phyloP scores from a whole-genome alignment of 2,797 vertebrate genomes.

The Gymnopithys bicolor region DNA sequence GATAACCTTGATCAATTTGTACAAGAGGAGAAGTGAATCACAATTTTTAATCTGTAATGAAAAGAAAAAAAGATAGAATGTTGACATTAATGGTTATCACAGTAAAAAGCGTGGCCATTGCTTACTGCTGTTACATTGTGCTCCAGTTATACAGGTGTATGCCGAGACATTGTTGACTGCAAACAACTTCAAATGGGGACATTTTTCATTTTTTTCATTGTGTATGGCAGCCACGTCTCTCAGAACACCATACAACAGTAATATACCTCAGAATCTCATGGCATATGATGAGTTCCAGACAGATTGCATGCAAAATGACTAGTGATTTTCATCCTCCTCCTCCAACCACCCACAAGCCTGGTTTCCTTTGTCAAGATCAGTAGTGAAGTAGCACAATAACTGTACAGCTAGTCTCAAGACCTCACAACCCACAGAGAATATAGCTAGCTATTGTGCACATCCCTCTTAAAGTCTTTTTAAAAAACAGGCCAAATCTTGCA shows the following conservation, averaged over 20 bases:
- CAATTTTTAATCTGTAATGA: neutral
- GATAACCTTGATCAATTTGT: slow-evolving; percentile 16
- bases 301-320: neutral
- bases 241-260: neutral
- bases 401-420: neutral
- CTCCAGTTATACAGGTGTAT: neutral
- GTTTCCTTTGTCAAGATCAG: neutral
- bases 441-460: neutral
- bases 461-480: neutral
- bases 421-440: neutral
- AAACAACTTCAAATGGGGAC: neutral
- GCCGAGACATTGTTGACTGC: neutral
- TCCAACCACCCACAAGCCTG: neutral
- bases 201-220: neutral
- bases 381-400: neutral
- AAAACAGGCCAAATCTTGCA: neutral
- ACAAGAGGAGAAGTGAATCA: neutral
- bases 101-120: neutral
- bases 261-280: neutral
- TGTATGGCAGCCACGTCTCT: neutral
- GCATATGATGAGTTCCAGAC: neutral
- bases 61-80: slow-evolving; percentile 16
- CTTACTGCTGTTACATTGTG: neutral
- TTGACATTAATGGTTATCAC: neutral
- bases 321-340: neutral